These are phyloP conservation scores for Carposina sasakii DNA, from an alignment of 1,140 invertebrate genomes.

Conservation along the genomic window DNA sequence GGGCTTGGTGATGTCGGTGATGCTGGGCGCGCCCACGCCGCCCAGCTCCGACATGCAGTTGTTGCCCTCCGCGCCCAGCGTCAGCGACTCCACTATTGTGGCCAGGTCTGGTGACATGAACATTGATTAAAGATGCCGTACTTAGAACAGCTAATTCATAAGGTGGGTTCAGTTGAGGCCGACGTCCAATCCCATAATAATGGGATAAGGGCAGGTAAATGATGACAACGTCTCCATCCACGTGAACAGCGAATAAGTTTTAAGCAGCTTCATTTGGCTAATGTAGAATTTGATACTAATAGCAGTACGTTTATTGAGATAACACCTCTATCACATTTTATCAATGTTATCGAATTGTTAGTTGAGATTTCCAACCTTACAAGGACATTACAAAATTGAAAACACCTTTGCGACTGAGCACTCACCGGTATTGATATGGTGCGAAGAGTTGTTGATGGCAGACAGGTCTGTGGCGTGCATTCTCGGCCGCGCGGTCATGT, in stretches of 20 bases:
- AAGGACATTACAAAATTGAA: neutral
- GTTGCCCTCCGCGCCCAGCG: slow-evolving; percentile 74
- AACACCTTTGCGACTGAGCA: neutral
- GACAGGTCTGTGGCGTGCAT: slow-evolving; percentile 84
- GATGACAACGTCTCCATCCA: too few relatives aligned
- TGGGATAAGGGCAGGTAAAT: too few relatives aligned
- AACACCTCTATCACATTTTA: too few relatives aligned
- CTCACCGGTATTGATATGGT: slow-evolving; percentile 69
- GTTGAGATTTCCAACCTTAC: too few relatives aligned
- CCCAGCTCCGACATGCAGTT: slow-evolving; percentile 58
- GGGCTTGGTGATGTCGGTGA: slow-evolving; percentile 70
- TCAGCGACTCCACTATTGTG: slow-evolving; percentile 87
- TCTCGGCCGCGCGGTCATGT: slow-evolving; percentile 89
- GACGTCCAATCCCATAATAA: too few relatives aligned
- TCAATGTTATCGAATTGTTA: too few relatives aligned
- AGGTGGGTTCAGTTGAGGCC: too few relatives aligned
- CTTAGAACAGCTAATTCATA: too few relatives aligned
- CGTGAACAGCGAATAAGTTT: too few relatives aligned
- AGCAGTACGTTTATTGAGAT: too few relatives aligned
- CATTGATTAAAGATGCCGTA: neutral
- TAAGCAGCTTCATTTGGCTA: too few relatives aligned
- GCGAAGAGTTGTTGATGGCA: slow-evolving; percentile 78
- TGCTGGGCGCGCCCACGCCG: slow-evolving; percentile 63
- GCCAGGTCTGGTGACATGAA: slow-evolving; percentile 77
- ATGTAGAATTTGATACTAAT: too few relatives aligned